These are phyloP conservation scores for Aphis craccivora DNA, from an alignment of 1,140 invertebrate species.

Conservation along the genomic window DNA sequence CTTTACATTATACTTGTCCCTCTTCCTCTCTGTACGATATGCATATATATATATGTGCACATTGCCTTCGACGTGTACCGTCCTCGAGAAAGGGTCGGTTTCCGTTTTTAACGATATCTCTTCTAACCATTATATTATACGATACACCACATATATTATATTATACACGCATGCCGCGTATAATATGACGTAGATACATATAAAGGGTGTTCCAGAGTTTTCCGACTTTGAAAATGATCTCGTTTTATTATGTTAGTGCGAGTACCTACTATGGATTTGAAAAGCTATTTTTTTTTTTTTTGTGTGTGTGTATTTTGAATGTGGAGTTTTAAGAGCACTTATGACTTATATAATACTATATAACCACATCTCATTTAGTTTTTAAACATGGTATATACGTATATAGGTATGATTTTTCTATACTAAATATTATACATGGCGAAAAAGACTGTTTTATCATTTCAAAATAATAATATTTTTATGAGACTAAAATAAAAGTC, in stretches of 20 bases:
- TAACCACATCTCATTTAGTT: not conserved
- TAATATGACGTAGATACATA: not conserved
- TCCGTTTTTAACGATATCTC: constrained; percentile 54
- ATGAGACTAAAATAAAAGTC: not conserved
- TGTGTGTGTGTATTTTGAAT: not conserved
- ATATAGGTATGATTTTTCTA: not conserved
- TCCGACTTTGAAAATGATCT: not conserved
- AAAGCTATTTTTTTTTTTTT: not conserved
- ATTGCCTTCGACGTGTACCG: not conserved
- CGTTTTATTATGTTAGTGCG: not conserved
- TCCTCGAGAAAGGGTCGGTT: constrained; percentile 43
- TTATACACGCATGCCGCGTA: not conserved
- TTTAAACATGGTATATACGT: not conserved
- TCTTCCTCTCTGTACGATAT: not conserved
- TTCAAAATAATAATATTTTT: not conserved
- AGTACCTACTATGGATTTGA: not conserved
- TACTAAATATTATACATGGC: not conserved
- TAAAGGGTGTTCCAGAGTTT: not conserved
- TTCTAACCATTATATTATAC: not conserved
- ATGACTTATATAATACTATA: not conserved
- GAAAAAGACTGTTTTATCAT: not conserved
- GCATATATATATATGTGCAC: not conserved
- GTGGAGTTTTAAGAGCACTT: not conserved
- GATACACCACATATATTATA: not conserved
- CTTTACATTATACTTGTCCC: not conserved